These are phyloP conservation scores for Zaprionus taronus DNA, from an alignment of 1,140 invertebrate species.

Conservation along the genomic window DNA sequence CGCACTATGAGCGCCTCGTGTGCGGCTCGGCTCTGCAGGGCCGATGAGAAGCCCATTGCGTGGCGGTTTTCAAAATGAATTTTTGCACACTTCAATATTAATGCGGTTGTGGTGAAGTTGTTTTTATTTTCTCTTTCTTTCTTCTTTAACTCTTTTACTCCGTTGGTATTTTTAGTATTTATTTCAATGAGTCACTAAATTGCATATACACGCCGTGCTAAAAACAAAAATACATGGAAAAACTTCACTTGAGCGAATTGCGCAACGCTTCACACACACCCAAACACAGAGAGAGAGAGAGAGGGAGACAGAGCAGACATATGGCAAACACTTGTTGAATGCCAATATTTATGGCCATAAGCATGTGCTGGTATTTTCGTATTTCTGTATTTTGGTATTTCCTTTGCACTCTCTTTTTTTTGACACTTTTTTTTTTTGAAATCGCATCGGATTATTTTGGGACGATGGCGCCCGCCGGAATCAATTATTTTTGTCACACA, in stretches of 20 bases:
- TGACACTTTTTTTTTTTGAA: conserved; percentile 32
- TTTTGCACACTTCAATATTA: conserved; percentile 25
- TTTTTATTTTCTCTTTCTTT: neutral
- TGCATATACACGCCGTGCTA: conserved; percentile 25
- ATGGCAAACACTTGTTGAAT: conserved; percentile 78
- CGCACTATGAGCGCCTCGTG: conserved; percentile 94
- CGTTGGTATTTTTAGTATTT: conserved; percentile 29
- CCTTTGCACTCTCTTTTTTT: conserved; percentile 34
- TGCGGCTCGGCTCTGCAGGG: conserved; percentile 91
- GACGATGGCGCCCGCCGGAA: conserved; percentile 24
- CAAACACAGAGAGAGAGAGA: conserved; percentile 12
- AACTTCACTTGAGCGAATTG: conserved; percentile 50
- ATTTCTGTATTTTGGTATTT: conserved; percentile 5
- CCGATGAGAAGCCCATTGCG: conserved; percentile 93
- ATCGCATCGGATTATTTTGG: conserved; percentile 14
- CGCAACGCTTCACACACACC: conserved; percentile 33
- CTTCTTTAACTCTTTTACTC: conserved; percentile 26
- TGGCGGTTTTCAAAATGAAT: conserved; percentile 24
- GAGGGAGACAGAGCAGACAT: conserved; percentile 50
- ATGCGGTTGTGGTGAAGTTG: conserved; percentile 4
- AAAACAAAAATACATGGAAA: conserved; percentile 29
- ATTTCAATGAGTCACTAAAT: conserved; percentile 41
- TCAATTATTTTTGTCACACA: conserved; percentile 51
- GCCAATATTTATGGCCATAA: conserved; percentile 50
- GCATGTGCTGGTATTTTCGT: conserved; percentile 17